phyloP scores from a whole-genome alignment of 2,888 invertebrate genomes.

The Trypoxylon attenuatum region DNA sequence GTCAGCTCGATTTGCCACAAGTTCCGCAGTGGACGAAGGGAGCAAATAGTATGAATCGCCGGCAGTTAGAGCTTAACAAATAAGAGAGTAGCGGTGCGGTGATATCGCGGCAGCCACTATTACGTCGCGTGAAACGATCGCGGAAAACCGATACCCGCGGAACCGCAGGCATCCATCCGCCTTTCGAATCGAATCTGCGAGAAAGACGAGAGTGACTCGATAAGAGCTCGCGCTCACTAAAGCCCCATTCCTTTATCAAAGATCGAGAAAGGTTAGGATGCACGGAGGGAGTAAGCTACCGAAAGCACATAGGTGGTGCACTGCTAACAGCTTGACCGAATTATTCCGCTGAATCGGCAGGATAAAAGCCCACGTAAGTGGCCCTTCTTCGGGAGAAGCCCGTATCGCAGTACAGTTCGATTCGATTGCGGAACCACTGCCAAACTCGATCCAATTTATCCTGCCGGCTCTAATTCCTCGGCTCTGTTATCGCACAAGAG shows the following conservation, averaged over 20 bases:
- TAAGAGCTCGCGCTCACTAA: not conserved
- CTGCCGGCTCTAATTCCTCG: not conserved
- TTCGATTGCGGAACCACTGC: not conserved
- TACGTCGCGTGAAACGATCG: conserved; percentile 20
- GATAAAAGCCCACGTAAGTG: conserved; percentile 7
- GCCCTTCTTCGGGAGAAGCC: not conserved
- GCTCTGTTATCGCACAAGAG: too few relatives aligned
- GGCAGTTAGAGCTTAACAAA: not conserved
- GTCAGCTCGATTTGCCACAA: too few relatives aligned
- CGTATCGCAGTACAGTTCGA: not conserved
- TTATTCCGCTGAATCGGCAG: conserved; percentile 15
- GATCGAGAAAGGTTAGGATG: not conserved
- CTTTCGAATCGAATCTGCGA: conserved; percentile 16
- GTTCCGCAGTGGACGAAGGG: too few relatives aligned
- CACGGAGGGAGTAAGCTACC: too few relatives aligned
- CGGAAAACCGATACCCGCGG: conserved; percentile 19
- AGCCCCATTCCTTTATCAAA: not conserved
- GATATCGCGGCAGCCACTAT: conserved; percentile 4
- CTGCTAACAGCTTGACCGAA: not conserved
- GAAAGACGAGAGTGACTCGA: not conserved
- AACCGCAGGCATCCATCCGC: conserved; percentile 24
- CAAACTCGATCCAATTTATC: not conserved
- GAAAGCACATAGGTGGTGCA: too few relatives aligned
- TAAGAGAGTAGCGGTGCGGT: not conserved
- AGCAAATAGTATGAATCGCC: too few relatives aligned